Percentiles rank a stretch among this genome's conserved stretches.
Evolutionary conservation across 1,140 invertebrate species (phyloP).

Genomic region (Pararge aegeria): DNA sequence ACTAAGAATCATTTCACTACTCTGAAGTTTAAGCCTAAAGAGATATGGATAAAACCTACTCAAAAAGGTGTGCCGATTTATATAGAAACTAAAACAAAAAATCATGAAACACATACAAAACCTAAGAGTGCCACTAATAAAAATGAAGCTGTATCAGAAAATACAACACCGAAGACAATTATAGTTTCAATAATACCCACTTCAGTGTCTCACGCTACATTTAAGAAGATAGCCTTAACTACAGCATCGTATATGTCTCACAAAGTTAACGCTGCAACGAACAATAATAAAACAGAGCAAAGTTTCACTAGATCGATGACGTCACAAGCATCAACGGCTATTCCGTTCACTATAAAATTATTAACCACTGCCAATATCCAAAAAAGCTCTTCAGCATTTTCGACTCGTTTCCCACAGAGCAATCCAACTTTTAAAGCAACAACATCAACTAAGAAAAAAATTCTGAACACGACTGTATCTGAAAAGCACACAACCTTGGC

Average conservation of each 20-base stretch:
- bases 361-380: conserved; percentile 34
- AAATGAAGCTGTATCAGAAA: conserved; percentile 48
- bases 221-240: conserved; percentile 67
- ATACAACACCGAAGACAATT: conserved; percentile 68
- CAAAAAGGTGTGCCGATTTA: conserved; percentile 67
- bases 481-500: conserved; percentile 17
- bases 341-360: conserved; percentile 46
- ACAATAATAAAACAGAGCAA: conserved; percentile 43
- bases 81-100: conserved; percentile 55
- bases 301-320: conserved; percentile 51
- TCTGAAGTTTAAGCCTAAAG: conserved; percentile 63
- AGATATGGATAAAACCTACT: conserved; percentile 73
- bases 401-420: conserved; percentile 28
- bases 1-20: conserved; percentile 40
- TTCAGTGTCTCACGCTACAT: conserved; percentile 65
- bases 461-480: conserved; percentile 12
- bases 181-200: conserved; percentile 75
- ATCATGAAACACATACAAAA: conserved; percentile 41
- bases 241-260: conserved; percentile 49
- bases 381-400: conserved; percentile 27
- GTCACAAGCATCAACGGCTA: conserved; percentile 40
- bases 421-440: conserved; percentile 32
- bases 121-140: conserved; percentile 45
- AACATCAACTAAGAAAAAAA: conserved; percentile 25
- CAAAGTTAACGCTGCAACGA: conserved; percentile 42